Evolutionary conservation across 2,113 vertebrate genomes (phyloP).

Genomic region (Edolisoma coerulescens): DNA sequence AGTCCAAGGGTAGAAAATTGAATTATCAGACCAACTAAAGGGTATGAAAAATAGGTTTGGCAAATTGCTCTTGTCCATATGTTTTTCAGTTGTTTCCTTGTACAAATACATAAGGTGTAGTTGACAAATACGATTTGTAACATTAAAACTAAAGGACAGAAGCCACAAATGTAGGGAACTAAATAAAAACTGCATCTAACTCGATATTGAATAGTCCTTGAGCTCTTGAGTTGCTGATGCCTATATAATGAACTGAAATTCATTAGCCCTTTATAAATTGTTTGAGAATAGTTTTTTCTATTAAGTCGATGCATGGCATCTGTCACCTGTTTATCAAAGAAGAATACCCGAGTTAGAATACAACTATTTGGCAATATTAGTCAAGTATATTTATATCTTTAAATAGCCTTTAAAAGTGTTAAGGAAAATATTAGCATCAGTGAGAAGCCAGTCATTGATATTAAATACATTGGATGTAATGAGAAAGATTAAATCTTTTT

Average conservation of each 20-base stretch:
- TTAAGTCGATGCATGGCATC: not conserved
- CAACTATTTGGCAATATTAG: not conserved
- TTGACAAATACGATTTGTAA: not conserved
- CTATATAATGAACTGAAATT: not conserved
- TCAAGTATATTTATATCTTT: not conserved
- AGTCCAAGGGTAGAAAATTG: not conserved
- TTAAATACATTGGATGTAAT: not conserved
- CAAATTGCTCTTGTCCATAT: not conserved
- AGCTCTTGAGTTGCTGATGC: not conserved
- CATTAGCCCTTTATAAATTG: not conserved
- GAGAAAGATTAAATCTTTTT: not conserved
- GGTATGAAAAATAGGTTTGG: not conserved
- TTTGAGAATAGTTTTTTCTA: not conserved
- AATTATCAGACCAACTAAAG: not conserved
- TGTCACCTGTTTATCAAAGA: not conserved
- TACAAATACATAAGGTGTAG: not conserved
- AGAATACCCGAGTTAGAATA: not conserved
- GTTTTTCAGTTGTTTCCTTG: not conserved
- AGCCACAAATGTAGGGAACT: not conserved
- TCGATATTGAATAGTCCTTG: not conserved
- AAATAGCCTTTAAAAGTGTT: not conserved
- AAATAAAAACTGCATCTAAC: not conserved
- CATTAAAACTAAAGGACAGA: not conserved
- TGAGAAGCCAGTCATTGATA: not conserved
- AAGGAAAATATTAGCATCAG: not conserved